Evolutionary conservation across 2,113 vertebrate genomes (phyloP), one percentile per base, ranked within the genome.

Genomic region (Trematomus loennbergii): DNA sequence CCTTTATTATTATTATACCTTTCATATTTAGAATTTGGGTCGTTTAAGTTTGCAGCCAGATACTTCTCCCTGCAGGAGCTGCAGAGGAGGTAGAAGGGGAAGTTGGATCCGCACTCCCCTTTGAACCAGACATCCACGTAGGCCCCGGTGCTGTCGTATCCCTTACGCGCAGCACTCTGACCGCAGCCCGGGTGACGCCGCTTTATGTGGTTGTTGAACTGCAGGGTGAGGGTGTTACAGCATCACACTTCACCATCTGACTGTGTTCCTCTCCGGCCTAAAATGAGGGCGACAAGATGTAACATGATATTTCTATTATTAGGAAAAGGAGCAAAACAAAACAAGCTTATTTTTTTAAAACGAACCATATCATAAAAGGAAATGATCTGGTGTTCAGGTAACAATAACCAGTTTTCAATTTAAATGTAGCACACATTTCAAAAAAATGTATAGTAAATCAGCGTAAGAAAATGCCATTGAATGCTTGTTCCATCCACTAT

Each of bases 91-190:
- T 96, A 96, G 85, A 95, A 96, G 2, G 95, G 95, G 76, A 94
- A 96, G 59, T 95, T 95, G 20, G 95, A 95, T 63, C 95, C 95
- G 46, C 95, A 96, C 65, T 96, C 95, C 9, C 95, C 95, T 77
- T 95, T 95, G 63, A 96, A 96, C 95, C 95, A 96, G 72, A 95
- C 95, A 40, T 96, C 95, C 76, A 96, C 94, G 6, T 96, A 96
- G 46, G 94, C 89, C 8, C 95, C 95, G 0, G 95, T 95, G 84
- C 94, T 96, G 84, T 95, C 95, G 79, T 96, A 96, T 68, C 95
- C 95, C 50, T 94, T 93, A 11, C 94, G 94, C 0, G 94, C 94
- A 4, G 95, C 94, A 29, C 94, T 96, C 86, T 94, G 95, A 29
- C 95, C 95, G n/a, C 95, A 96, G 4, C 95, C 95, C 0, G 95